These are phyloP conservation scores for Dermatophagoides farinae DNA, from an alignment of 1,140 invertebrate species.

Conservation along the genomic window DNA sequence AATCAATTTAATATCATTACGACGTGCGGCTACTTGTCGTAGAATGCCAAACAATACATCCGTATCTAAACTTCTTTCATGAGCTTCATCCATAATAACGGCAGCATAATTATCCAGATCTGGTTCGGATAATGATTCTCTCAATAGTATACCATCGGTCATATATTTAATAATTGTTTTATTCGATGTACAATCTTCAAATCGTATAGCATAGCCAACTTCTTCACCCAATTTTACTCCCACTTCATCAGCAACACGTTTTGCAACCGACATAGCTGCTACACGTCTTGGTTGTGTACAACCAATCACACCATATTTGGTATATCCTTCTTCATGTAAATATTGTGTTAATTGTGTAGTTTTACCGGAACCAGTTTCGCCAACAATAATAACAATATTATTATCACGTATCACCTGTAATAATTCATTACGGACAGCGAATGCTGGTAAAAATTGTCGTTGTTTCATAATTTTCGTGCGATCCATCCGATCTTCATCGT, in stretches of 20 bases:
- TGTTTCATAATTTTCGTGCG: slow-evolving; percentile 71
- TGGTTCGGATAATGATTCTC: slow-evolving; percentile 80
- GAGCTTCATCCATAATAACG: slow-evolving; percentile 98
- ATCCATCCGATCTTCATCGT: slow-evolving; percentile 26
- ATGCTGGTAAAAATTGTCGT: slow-evolving; percentile 77
- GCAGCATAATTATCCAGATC: slow-evolving; percentile 89
- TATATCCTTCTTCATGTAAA: slow-evolving; percentile 92
- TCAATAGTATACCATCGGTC: slow-evolving; percentile 92
- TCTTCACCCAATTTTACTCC: slow-evolving; percentile 63
- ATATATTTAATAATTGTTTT: slow-evolving; percentile 94
- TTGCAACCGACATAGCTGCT: slow-evolving; percentile 97
- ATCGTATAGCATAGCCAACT: slow-evolving; percentile 96
- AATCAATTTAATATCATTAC: slow-evolving; percentile 90
- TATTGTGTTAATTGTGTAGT: slow-evolving; percentile 96
- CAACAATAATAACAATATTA: slow-evolving; percentile 82
- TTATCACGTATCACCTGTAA: slow-evolving; percentile 85
- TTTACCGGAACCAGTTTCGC: slow-evolving; percentile 96
- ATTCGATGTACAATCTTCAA: slow-evolving; percentile 92
- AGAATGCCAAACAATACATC: slow-evolving; percentile 94
- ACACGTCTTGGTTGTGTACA: slow-evolving; percentile 82
- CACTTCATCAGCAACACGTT: slow-evolving; percentile 97
- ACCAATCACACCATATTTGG: slow-evolving; percentile 74
- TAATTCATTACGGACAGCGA: slow-evolving; percentile 79
- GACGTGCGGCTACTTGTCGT: slow-evolving; percentile 71
- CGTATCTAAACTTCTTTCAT: slow-evolving; percentile 87